phyloP scores from a whole-genome alignment of 2,888 invertebrate species.

The Calephelis perditalis region DNA sequence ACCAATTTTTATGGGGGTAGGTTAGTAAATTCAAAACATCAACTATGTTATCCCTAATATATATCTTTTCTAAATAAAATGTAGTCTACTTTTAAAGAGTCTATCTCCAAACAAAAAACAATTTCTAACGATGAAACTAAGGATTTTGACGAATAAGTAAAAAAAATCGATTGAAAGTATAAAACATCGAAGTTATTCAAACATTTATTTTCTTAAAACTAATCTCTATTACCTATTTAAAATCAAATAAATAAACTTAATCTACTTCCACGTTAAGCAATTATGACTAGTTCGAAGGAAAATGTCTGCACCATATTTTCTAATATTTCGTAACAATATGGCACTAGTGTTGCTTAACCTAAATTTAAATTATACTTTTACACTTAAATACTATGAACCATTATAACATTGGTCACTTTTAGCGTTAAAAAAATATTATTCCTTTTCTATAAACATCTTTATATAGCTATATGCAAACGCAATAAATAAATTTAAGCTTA shows the following conservation, averaged over 20 bases:
- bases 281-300: constrained; percentile 69
- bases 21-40: too few species aligned
- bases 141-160: too few species aligned
- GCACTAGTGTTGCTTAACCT: constrained; percentile 29
- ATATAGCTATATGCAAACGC: constrained; percentile 2
- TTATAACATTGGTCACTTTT: constrained; percentile 15
- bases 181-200: too few species aligned
- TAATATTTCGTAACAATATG: constrained; percentile 38
- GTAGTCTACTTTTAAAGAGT: too few species aligned
- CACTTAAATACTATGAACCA: constrained; percentile 35
- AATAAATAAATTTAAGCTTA: constrained; percentile 11
- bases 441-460: constrained; percentile 5
- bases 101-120: too few species aligned
- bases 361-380: constrained; percentile 17
- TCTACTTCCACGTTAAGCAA: constrained; percentile 18
- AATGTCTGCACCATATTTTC: constrained; percentile 59
- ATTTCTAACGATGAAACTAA: too few species aligned
- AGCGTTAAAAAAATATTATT: constrained; percentile 17
- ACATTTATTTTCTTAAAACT: neutral
- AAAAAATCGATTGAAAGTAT: too few species aligned
- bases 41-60: too few species aligned
- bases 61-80: too few species aligned
- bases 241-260: constrained; percentile 27
- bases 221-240: constrained; percentile 18
- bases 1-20: too few species aligned